Evolutionary conservation across 2,888 invertebrate genomes (phyloP).

Genomic region (Drosophila rellima): DNA sequence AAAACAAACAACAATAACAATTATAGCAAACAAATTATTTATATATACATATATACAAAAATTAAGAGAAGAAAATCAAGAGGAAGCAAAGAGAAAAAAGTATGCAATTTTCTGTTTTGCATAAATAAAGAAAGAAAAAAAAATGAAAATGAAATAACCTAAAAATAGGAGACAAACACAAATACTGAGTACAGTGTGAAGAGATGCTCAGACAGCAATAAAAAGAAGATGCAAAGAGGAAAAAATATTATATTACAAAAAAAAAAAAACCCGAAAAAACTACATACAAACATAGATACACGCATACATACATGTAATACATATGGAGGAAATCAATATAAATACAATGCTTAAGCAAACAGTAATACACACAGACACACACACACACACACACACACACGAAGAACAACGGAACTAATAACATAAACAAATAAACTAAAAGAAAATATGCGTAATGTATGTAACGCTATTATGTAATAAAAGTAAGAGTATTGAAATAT

Average conservation of each 20-base stretch:
- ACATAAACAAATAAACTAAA: conserved; percentile 26
- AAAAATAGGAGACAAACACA: conserved; percentile 23
- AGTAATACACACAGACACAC: conserved; percentile 12
- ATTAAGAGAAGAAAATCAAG: conserved; percentile 39
- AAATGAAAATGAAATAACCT: conserved; percentile 16
- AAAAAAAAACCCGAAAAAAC: conserved; percentile 19
- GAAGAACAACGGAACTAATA: conserved; percentile 42
- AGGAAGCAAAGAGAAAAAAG: conserved; percentile 10
- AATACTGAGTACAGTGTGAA: conserved; percentile 23
- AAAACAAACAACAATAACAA: conserved; percentile 60
- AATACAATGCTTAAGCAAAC: not conserved
- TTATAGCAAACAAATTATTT: conserved; percentile 73
- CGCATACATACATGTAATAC: conserved; percentile 3
- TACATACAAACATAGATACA: conserved; percentile 21
- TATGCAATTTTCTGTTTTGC: conserved; percentile 52
- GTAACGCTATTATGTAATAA: conserved; percentile 66
- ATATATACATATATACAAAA: conserved; percentile 62
- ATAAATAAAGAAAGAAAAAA: conserved; percentile 43
- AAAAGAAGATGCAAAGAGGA: conserved; percentile 1
- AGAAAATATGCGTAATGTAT: conserved; percentile 46
- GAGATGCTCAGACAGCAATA: conserved; percentile 35
- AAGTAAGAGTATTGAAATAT: conserved; percentile 71
- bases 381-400: conserved; percentile 16
- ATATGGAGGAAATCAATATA: conserved; percentile 5
- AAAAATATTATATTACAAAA: conserved; percentile 17